Conservation (phyloP, 2,113 vertebrate genomes). For the Solea solea region DNA sequence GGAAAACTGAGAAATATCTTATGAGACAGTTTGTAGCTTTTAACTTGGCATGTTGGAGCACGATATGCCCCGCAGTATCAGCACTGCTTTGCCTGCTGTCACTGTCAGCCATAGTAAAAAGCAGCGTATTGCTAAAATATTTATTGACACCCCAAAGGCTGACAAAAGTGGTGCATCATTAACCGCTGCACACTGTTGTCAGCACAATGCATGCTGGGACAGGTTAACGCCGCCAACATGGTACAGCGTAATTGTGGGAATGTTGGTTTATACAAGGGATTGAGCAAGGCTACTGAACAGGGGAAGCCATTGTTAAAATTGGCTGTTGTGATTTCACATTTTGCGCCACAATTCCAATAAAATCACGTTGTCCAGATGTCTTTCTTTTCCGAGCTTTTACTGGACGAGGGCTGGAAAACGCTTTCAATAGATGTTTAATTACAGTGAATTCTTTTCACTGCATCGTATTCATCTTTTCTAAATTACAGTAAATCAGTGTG, state of each 20-base stretch:
- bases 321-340: conserved; percentile 47
- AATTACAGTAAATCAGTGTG: too few species aligned
- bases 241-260: conserved; percentile 40
- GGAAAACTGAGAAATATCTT: conserved; percentile 11
- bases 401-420: background rate
- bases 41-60: conserved; percentile 39
- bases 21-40: conserved; percentile 22
- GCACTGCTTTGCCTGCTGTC: conserved; percentile 38
- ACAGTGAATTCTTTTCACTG: too few species aligned
- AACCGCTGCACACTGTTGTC: background rate
- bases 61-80: conserved; percentile 17
- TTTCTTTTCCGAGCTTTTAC: conserved; percentile 19
- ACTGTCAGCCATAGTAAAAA: conserved; percentile 53
- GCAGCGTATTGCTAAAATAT: conserved; percentile 53
- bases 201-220: conserved; percentile 46
- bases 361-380: conserved; percentile 45
- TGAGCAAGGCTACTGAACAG: conserved; percentile 46
- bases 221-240: conserved; percentile 39
- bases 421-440: too few species aligned
- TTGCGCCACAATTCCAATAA: conserved; percentile 39
- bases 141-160: conserved; percentile 47
- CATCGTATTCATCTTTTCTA: too few species aligned
- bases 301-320: conserved; percentile 28
- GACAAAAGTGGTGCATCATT: conserved; percentile 22
- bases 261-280: conserved; percentile 47